Percentiles rank a stretch among this genome's conserved stretches.
Conservation (phyloP, 1,140 invertebrate species). For the Glossosoma conforme region DNA sequence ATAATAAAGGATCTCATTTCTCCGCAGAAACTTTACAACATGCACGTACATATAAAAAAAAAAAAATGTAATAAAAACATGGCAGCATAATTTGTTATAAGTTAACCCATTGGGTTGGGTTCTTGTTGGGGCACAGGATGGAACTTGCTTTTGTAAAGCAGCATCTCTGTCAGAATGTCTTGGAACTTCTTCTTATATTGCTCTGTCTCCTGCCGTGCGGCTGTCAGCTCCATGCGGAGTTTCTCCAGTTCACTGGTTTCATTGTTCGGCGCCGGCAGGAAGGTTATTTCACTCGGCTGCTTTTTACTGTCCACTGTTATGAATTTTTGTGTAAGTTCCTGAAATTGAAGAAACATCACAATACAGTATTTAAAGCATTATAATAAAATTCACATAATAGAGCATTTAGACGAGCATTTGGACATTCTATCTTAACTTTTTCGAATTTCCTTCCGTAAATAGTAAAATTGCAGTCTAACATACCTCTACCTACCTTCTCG, state of each 20-base stretch:
- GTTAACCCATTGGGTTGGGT: too few species aligned
- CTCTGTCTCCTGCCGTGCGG: constrained; percentile 16
- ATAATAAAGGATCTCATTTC: too few species aligned
- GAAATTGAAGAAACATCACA: neutral
- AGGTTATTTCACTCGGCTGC: neutral
- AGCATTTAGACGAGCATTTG: neutral
- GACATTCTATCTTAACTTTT: neutral
- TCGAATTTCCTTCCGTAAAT: too few species aligned
- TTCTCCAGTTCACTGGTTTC: constrained; percentile 16
- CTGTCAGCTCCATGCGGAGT: constrained; percentile 18
- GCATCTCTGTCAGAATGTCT: constrained; percentile 14
- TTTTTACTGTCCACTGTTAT: neutral
- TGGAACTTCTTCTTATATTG: constrained; percentile 24
- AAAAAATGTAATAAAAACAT: too few species aligned
- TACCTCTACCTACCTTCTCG: too few species aligned
- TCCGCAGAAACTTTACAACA: too few species aligned
- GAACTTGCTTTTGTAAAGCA: constrained; percentile 21
- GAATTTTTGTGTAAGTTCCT: neutral
- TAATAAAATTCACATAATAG: neutral
- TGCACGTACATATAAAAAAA: too few species aligned
- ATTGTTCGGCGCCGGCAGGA: neutral
- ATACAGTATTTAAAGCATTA: neutral
- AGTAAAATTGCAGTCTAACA: too few species aligned
- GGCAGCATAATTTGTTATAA: too few species aligned
- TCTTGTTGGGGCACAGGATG: too few species aligned